Conservation (phyloP, 1,140 invertebrate genomes). For the Aplysia californica region DNA sequence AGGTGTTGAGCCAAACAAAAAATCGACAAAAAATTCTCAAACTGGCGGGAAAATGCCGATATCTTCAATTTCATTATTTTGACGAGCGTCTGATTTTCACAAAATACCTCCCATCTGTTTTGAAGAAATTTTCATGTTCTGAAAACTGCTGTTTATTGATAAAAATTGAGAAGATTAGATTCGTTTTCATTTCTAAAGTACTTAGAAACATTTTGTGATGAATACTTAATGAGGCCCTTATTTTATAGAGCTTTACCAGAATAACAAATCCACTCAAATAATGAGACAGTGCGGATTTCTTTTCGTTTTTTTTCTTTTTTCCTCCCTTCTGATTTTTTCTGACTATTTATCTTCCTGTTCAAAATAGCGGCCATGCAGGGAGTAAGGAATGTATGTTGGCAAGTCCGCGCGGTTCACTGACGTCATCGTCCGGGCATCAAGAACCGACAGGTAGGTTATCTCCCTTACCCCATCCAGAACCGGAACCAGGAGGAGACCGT, state of each 20-base stretch:
- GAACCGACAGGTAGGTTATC: conserved; percentile 46
- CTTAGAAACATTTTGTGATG: not conserved
- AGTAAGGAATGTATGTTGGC: conserved; percentile 54
- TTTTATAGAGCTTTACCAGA: not conserved
- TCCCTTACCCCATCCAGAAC: conserved; percentile 47
- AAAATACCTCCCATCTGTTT: too few relatives aligned
- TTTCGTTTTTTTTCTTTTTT: too few relatives aligned
- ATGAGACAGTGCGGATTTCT: too few relatives aligned
- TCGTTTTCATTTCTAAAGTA: not conserved
- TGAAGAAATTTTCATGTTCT: too few relatives aligned
- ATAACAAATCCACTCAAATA: not conserved
- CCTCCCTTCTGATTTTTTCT: too few relatives aligned
- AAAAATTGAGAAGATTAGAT: too few relatives aligned
- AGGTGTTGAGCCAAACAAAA: too few relatives aligned
- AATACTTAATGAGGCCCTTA: not conserved
- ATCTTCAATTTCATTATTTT: too few relatives aligned
- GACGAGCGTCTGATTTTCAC: too few relatives aligned
- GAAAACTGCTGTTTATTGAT: too few relatives aligned
- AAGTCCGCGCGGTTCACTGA: conserved; percentile 41
- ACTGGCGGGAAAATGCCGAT: too few relatives aligned
- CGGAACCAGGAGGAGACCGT: conserved; percentile 54
- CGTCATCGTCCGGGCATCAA: conserved; percentile 51
- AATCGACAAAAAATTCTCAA: too few relatives aligned
- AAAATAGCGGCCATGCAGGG: conserved; percentile 59
- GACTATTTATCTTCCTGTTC: conserved; percentile 18